A percentile compares a stretch with the other conserved stretches of the same genome.
These are phyloP conservation scores for Trisateles emortualis DNA, from an alignment of 2,888 invertebrate genomes.

Conservation along the genomic window DNA sequence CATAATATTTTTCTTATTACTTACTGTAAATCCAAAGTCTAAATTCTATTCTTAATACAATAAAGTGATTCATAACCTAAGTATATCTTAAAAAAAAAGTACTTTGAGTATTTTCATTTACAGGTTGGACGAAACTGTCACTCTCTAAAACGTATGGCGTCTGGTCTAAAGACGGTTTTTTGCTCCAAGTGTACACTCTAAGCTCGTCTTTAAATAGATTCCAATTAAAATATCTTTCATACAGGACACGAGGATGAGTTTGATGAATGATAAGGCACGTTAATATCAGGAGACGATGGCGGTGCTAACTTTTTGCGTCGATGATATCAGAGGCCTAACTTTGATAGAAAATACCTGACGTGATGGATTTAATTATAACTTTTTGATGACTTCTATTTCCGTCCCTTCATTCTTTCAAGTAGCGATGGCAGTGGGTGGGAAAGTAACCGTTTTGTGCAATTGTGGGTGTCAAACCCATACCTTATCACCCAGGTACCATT, in stretches of 20 bases:
- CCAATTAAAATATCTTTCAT: conserved; percentile 45
- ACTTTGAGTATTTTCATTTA: conserved; percentile 36
- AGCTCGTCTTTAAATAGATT: conserved; percentile 41
- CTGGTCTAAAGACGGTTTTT: conserved; percentile 32
- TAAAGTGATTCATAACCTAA: neutral
- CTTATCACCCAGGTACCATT: no score
- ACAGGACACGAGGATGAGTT: conserved; percentile 29
- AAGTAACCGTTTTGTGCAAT: no score
- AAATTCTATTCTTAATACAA: neutral
- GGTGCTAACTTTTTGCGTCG: conserved; percentile 34
- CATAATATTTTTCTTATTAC: no score
- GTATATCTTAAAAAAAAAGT: conserved; percentile 16
- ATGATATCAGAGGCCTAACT: conserved; percentile 25
- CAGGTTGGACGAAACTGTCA: conserved; percentile 23
- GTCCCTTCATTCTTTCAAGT: conserved; percentile 1
- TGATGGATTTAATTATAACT: conserved; percentile 36
- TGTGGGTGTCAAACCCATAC: no score
- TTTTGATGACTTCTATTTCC: conserved; percentile 19
- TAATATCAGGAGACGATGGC: conserved; percentile 22
- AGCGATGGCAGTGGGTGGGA: no score
- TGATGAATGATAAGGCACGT: conserved; percentile 49
- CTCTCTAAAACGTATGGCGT: conserved; percentile 34
- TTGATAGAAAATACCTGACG: conserved; percentile 38
- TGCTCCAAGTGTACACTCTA: conserved; percentile 17
- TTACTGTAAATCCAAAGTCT: no score